phyloP scores from a whole-genome alignment of 2,888 invertebrate genomes.

The Caenorhabditis panamensis region DNA sequence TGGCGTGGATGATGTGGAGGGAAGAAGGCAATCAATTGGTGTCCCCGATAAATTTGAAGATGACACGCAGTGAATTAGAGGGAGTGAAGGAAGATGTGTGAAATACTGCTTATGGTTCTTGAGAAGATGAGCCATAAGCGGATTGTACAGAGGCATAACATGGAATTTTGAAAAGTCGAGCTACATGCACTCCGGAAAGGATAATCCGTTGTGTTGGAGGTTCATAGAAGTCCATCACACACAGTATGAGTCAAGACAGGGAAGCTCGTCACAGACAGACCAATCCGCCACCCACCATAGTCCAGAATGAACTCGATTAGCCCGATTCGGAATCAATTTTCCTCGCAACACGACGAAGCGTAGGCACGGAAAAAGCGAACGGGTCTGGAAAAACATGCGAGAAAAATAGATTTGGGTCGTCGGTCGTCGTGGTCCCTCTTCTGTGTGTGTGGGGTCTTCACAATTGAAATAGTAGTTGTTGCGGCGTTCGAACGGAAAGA shows the following conservation, averaged over 20 bases:
- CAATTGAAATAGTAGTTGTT: constrained; percentile 34
- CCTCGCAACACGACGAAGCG: neutral
- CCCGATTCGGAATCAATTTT: neutral
- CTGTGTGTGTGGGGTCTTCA: constrained; percentile 8
- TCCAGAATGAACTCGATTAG: neutral
- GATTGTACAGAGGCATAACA: too few species aligned
- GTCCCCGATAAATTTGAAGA: constrained; percentile 3
- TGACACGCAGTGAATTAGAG: neutral
- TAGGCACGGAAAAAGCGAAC: constrained; percentile 3
- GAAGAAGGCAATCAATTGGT: neutral
- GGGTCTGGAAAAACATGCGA: constrained; percentile 21
- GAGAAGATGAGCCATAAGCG: too few species aligned
- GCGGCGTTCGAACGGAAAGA: constrained; percentile 19
- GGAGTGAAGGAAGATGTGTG: neutral
- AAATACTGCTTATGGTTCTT: too few species aligned
- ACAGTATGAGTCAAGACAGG: neutral
- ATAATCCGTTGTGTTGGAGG: too few species aligned
- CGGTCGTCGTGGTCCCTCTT: constrained; percentile 17
- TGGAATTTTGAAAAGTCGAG: too few species aligned
- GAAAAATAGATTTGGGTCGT: constrained; percentile 39
- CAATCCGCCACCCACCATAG: neutral
- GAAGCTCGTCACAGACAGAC: neutral
- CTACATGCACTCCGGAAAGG: too few species aligned
- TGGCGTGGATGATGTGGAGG: constrained; percentile 1
- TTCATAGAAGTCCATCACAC: too few species aligned